Evolutionary conservation across 2,797 vertebrate genomes (phyloP), one percentile per base, ranked within the genome.

Genomic region (Thunnus albacares): DNA sequence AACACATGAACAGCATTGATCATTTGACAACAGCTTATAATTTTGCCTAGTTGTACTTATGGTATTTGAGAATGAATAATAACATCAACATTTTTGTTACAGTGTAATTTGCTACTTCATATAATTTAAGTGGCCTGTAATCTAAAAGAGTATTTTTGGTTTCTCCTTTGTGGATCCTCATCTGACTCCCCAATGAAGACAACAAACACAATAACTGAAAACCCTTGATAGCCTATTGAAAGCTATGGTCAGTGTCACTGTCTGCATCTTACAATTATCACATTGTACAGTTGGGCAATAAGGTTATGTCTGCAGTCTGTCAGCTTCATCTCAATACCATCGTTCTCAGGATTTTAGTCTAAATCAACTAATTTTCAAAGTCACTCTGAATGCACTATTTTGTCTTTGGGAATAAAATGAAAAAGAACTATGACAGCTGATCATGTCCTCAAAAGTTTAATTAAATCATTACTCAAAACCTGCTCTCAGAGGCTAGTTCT

Each of bases 291-390:
- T 45, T 51, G 28, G 17, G 18, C 67, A 64, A 15, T 18, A 13
- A 71, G 60, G 68, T 64, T 41, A 78, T 35, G 60, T 73, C 58
- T 75, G 30, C 56, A 43, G 51, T 73, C 52, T 74, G 53, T 43
- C 70, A 56, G 24, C 22, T 22, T 64, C 7, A 20, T 75, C 72
- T 65, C 20, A 17, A 56, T 22, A 47, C 20, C 55, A 76, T 15
- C 17, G 56, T 67, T 77, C 9, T 59, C n/a, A 49, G 33, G 6
- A 14, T 43, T 8, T 65, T 53, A 73, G 49, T 70, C 14, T 33
- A 9, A 11, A 57, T 51, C 12, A n/a, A 26, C 33, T 70, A 4
- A 11, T 22, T 63, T 61, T 61, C 41, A 33, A 3, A 67, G 28
- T 18, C 64, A 69, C 52, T 75, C 28, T 52, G 6, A 47, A 15